Percentiles rank a stretch among this genome's conserved stretches.
Conservation (phyloP, 1,140 invertebrate species). For the Ips typographus region DNA sequence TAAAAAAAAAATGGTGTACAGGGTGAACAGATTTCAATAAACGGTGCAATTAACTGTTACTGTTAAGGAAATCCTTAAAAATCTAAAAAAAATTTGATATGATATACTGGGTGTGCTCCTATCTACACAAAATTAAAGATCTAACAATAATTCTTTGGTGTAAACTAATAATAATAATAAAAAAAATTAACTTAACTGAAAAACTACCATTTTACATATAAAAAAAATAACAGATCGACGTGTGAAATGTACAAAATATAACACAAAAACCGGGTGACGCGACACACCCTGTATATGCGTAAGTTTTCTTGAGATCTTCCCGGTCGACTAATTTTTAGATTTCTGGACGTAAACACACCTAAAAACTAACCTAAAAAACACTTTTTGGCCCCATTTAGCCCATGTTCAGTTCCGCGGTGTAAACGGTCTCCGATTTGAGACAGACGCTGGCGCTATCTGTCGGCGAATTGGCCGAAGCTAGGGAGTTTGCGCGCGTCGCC, state of each 20-base stretch:
- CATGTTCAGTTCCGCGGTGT: slow-evolving; percentile 58
- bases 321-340: too few relatives aligned
- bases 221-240: too few relatives aligned
- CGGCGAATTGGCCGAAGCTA: slow-evolving; percentile 69
- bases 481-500: slow-evolving; percentile 68
- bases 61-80: slow-evolving; percentile 2
- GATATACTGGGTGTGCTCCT: slow-evolving; percentile 36
- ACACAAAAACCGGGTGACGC: too few relatives aligned
- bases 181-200: slow-evolving; percentile 41
- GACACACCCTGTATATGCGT: too few relatives aligned
- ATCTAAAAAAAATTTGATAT: slow-evolving; percentile 40
- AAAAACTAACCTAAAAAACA: too few relatives aligned
- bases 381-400: slow-evolving; percentile 32
- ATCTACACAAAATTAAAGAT: slow-evolving; percentile 33
- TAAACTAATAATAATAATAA: slow-evolving; percentile 47
- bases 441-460: slow-evolving; percentile 72
- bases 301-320: too few relatives aligned
- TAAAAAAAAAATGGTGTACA: slow-evolving; percentile 9
- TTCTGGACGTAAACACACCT: too few relatives aligned
- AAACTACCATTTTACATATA: neutral
- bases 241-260: too few relatives aligned
- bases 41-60: slow-evolving; percentile 5
- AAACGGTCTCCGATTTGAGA: slow-evolving; percentile 62
- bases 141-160: slow-evolving; percentile 51
- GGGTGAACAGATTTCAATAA: slow-evolving; percentile 7